phyloP scores from a whole-genome alignment of 2,888 invertebrate species.

The Sisyra nigra region DNA sequence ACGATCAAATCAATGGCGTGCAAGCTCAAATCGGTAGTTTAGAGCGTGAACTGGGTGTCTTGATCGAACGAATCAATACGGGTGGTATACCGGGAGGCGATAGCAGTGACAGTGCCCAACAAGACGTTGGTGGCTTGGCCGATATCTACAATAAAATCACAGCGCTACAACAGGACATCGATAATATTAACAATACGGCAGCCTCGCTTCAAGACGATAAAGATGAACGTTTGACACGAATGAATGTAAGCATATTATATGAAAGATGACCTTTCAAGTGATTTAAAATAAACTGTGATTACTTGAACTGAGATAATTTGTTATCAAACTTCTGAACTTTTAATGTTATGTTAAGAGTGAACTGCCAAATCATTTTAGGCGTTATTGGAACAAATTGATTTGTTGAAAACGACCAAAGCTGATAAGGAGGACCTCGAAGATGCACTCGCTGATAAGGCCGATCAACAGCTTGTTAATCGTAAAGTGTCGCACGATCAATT shows the following conservation, averaged over 20 bases:
- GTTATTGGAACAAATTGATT: constrained; percentile 45
- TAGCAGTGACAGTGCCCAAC: constrained; percentile 4
- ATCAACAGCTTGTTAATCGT: constrained; percentile 45
- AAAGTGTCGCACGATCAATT: constrained; percentile 61
- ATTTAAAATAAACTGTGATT: too few relatives aligned
- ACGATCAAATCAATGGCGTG: constrained; percentile 28
- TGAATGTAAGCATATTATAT: constrained; percentile 28
- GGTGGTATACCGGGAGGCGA: constrained; percentile 1
- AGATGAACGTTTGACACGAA: constrained; percentile 33
- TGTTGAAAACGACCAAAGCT: constrained; percentile 47
- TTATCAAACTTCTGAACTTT: constrained; percentile 1
- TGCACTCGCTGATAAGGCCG: constrained; percentile 59
- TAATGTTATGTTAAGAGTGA: too few relatives aligned
- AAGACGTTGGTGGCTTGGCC: constrained; percentile 14
- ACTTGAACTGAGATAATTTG: too few relatives aligned
- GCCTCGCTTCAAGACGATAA: constrained; percentile 35
- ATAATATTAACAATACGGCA: constrained; percentile 22
- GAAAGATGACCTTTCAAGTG: too few relatives aligned
- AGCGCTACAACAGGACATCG: constrained; percentile 27
- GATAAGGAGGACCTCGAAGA: constrained; percentile 55
- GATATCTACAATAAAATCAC: constrained; percentile 26
- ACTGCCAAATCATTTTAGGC: constrained; percentile 23
- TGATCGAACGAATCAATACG: constrained; percentile 19
- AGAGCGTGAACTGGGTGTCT: constrained; percentile 24
- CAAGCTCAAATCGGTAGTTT: constrained; percentile 33